Base-by-base conservation (phyloP, 2,888 invertebrate species). In the Aspidiotus destructor region DNA sequence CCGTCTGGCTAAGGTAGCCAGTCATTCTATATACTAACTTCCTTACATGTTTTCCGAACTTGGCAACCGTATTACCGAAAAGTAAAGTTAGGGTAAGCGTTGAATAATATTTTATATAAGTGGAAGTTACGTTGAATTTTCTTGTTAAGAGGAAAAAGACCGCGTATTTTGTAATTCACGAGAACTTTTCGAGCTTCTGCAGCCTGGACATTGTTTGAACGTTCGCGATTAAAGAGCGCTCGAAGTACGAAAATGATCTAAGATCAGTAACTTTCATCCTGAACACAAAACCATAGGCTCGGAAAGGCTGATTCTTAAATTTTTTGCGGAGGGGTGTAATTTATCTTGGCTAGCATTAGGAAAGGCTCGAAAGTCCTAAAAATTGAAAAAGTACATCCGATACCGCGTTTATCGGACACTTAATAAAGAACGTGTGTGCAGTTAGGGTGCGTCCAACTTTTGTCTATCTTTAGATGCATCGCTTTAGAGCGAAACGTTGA, bases 101-200 rank as follows among this genome's bases (percentile, higher is more conserved):
- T 64, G 64, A 64, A 64, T 64, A 64, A 64, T 64, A 64, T 64
- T 64, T 64, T 57, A 16, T 11, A 11, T 64, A 64, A 64, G 55
- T 54, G 41, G 54, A 64, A 57, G 64, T 41, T 57, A 64, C 64
- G 64, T 64, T 64, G 44, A 17, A 15, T 15, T 57, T 57, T 17
- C 44, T 28, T 28, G 28, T 28, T 28, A 28, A 28, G 28, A 28
- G 17, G 57, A 16, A 55, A 55, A 64, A 63, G 57, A 64, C 64
- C 64, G 64, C 64, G 57, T 55, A 16, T 9, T 58, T 28, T 58
- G 40, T 58, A 58, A 28, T 28, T 28, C 28, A 28, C 28, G 28
- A 1, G 28, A 28, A 28, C 28, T 28, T 28, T 5, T 28, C 28
- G 5, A 28, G 28, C 28, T 28, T 28, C 28, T 28, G 28, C 28